Evolutionary conservation across 2,888 invertebrate species (phyloP).

Genomic region (Beris chalybata): DNA sequence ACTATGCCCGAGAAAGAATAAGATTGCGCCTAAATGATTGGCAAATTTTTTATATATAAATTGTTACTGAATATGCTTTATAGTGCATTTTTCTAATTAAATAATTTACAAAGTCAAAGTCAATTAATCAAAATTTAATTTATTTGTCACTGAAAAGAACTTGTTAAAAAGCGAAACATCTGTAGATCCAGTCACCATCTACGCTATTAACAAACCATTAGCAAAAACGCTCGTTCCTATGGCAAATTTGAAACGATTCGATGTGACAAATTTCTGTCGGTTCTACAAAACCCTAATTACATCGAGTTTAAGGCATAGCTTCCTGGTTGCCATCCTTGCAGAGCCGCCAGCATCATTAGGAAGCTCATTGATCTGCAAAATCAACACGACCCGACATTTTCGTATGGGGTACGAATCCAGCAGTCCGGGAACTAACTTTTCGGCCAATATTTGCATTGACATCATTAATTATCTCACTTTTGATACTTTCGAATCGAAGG

Average conservation of each 20-base stretch:
- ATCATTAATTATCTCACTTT: slow-evolving; percentile 36
- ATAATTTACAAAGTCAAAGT: too few relatives aligned
- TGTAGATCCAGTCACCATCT: too few relatives aligned
- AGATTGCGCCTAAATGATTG: too few relatives aligned
- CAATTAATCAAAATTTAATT: too few relatives aligned
- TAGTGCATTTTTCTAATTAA: too few relatives aligned
- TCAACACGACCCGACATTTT: slow-evolving; percentile 28
- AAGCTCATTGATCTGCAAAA: slow-evolving; percentile 36
- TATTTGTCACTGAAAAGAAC: too few relatives aligned
- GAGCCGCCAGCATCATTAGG: slow-evolving; percentile 29
- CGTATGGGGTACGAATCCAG: neutral
- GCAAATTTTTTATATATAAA: too few relatives aligned
- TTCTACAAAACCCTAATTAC: slow-evolving; percentile 31
- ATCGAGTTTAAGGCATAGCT: neutral
- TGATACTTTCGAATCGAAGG: neutral
- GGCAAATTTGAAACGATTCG: slow-evolving; percentile 23
- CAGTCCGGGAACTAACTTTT: neutral
- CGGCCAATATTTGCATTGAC: slow-evolving; percentile 39
- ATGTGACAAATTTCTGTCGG: slow-evolving; percentile 35
- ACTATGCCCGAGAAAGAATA: too few relatives aligned
- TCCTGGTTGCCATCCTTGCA: slow-evolving; percentile 1
- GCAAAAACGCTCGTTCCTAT: slow-evolving; percentile 12
- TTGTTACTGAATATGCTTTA: too few relatives aligned
- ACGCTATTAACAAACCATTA: slow-evolving; percentile 26
- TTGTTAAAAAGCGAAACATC: too few relatives aligned